A percentile compares a stretch with the other conserved stretches of the same genome.
Evolutionary conservation across 2,888 invertebrate genomes (phyloP).

Genomic region (Strigamia transsilvanica): DNA sequence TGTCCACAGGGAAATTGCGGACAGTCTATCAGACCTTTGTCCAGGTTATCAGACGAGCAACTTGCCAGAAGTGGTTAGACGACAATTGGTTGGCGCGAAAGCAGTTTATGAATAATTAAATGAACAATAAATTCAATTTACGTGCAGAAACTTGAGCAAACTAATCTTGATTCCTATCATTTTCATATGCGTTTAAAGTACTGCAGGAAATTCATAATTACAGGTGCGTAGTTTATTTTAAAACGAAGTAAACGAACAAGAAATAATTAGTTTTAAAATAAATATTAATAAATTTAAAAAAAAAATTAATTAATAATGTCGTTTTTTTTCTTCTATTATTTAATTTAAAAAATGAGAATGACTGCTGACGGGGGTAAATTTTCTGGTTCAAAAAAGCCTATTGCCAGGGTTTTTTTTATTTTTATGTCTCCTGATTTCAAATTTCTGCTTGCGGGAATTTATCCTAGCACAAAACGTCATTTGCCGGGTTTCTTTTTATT

Average conservation of each 20-base stretch:
- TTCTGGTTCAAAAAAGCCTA: no score
- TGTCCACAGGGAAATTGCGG: slow-evolving; percentile 49
- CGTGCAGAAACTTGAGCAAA: not conserved
- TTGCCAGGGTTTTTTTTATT: no score
- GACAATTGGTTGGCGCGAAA: slow-evolving; percentile 26
- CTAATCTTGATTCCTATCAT: not conserved
- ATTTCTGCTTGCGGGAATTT: no score
- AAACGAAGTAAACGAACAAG: no score
- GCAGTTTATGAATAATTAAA: slow-evolving; percentile 49
- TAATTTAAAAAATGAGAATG: not conserved
- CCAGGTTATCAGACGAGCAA: slow-evolving; percentile 43
- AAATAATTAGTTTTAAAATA: not conserved
- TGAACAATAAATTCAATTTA: slow-evolving; percentile 39
- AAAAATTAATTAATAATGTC: not conserved
- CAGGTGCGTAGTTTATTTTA: no score
- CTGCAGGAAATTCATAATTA: no score
- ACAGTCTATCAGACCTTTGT: slow-evolving; percentile 47
- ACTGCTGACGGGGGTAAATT: no score
- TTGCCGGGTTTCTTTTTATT: no score
- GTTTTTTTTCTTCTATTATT: not conserved
- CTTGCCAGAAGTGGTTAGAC: slow-evolving; percentile 38
- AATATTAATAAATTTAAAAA: not conserved
- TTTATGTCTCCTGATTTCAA: no score
- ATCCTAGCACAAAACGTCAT: no score
- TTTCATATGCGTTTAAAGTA: not conserved